Evolutionary conservation across 2,888 invertebrate genomes (phyloP).

Genomic region (Tanytarsus gracilentus): DNA sequence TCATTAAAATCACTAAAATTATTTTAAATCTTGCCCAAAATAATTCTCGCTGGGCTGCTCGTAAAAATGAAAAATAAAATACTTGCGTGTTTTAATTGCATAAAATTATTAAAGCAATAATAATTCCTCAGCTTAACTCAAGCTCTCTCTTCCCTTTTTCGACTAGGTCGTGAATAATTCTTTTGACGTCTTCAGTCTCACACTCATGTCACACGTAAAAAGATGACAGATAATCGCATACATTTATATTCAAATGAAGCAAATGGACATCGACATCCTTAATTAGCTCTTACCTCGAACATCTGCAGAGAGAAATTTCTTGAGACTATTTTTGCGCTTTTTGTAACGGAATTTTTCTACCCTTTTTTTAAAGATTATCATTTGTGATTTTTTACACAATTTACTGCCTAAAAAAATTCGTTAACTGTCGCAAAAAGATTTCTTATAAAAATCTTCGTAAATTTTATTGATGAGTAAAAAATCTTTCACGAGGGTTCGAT

Average conservation of each 20-base stretch:
- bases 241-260: slow-evolving; percentile 1
- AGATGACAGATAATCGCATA: slow-evolving; percentile 6
- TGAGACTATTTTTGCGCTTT: not conserved
- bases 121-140: not conserved
- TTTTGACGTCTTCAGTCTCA: not conserved
- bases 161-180: not conserved
- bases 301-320: not conserved
- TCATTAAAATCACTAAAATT: no score
- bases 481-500: slow-evolving; percentile 9
- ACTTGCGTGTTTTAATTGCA: slow-evolving; percentile 27
- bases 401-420: slow-evolving; percentile 15
- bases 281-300: not conserved
- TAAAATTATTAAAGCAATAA: slow-evolving; percentile 1
- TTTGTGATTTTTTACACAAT: no score
- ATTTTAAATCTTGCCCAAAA: no score
- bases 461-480: slow-evolving; percentile 23
- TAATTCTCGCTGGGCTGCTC: not conserved
- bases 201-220: not conserved
- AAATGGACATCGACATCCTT: not conserved
- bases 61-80: slow-evolving; percentile 3
- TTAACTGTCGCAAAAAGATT: slow-evolving; percentile 24
- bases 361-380: not conserved
- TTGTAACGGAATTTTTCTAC: not conserved
- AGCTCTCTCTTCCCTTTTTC: not conserved
- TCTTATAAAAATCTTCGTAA: not conserved